Percentiles rank a stretch among this genome's conserved stretches.
phyloP scores from a whole-genome alignment of 2,113 vertebrate genomes.

The Apeltes quadracus region DNA sequence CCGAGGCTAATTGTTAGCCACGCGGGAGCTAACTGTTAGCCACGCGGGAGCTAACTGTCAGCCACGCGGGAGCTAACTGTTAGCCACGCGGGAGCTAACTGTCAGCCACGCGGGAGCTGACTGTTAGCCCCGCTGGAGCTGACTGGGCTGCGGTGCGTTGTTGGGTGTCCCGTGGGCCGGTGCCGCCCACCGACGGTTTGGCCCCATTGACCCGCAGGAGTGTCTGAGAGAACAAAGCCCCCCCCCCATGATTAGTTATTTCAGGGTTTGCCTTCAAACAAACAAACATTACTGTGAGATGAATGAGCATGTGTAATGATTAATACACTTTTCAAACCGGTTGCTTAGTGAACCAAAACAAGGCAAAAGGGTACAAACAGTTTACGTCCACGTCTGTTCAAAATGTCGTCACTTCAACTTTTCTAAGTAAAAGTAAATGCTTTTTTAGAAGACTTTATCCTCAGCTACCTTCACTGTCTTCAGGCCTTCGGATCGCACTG shows the following conservation, averaged over 20 bases:
- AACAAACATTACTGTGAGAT: too few relatives aligned
- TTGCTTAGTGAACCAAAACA: neutral
- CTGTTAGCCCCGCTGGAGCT: slow-evolving; percentile 37
- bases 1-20: slow-evolving; percentile 35
- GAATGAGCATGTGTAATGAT: neutral
- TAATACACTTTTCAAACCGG: too few relatives aligned
- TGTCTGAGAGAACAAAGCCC: slow-evolving; percentile 22
- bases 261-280: too few relatives aligned
- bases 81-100: slow-evolving; percentile 45
- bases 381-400: neutral
- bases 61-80: slow-evolving; percentile 48
- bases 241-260: neutral
- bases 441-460: too few relatives aligned
- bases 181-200: slow-evolving; percentile 34
- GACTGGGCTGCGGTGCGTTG: slow-evolving; percentile 45
- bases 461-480: too few relatives aligned
- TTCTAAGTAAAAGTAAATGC: too few relatives aligned
- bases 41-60: slow-evolving; percentile 22
- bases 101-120: slow-evolving; percentile 28
- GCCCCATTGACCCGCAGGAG: neutral
- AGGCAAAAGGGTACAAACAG: neutral
- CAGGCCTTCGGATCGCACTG: neutral
- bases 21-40: slow-evolving; percentile 42
- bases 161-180: slow-evolving; percentile 29
- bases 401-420: neutral